phyloP scores from a whole-genome alignment of 2,113 vertebrate genomes.

The Centrocercus urophasianus region DNA sequence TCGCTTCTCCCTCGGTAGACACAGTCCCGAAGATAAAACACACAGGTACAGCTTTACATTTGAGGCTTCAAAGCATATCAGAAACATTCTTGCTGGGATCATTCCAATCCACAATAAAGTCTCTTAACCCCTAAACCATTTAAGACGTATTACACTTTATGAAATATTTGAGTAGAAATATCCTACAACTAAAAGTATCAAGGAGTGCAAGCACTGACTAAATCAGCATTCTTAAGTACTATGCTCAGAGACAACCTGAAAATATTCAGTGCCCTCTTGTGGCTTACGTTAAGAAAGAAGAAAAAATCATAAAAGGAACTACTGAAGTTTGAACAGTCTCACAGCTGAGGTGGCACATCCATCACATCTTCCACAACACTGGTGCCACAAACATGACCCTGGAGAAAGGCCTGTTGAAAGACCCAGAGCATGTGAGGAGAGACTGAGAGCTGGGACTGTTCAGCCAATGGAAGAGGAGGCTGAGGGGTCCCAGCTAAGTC shows the following conservation, averaged over 20 bases:
- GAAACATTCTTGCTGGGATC: neutral
- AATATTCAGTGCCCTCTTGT: conserved; percentile 55
- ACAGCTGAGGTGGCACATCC: neutral
- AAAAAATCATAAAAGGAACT: neutral
- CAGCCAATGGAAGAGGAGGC: neutral
- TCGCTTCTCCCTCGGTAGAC: neutral
- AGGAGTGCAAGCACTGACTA: neutral
- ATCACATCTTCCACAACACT: neutral
- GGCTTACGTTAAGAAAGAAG: neutral
- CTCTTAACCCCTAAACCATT: neutral
- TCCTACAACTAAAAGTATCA: fast-evolving
- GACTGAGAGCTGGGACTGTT: neutral
- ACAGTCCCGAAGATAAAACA: neutral
- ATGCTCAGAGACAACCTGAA: neutral
- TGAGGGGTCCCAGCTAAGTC: neutral
- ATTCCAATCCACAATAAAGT: neutral
- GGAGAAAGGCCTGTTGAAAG: neutral
- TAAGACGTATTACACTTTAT: neutral
- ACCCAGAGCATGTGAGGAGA: neutral
- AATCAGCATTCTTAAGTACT: neutral
- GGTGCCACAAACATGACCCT: neutral
- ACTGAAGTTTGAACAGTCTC: neutral
- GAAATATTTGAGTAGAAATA: neutral
- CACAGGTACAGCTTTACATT: fast-evolving
- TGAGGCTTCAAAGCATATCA: neutral